Base-by-base conservation (phyloP, 2,888 invertebrate genomes). In the Taphrorychus bicolor region DNA sequence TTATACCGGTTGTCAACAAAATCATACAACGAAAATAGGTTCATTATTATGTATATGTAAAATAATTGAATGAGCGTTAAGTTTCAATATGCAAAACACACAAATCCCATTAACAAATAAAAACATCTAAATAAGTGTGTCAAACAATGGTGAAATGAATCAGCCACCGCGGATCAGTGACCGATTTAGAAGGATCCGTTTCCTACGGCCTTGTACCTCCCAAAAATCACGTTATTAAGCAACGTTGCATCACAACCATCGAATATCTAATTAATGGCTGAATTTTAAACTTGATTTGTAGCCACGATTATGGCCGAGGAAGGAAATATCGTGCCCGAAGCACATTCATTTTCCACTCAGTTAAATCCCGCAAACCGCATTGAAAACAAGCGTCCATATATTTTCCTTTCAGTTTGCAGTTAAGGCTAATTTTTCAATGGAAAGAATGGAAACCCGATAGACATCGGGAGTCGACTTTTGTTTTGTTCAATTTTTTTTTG, bases 171-270 rank as follows among this genome's bases (percentile, higher is more conserved):
- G 24, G 66, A 66, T 53, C 66, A 66, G 42, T 66, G 66, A 66
- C 66, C 66, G 66, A 60, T 54, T 56, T 66, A 49, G 66, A 45
- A 48, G 40, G 24, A 32, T 53, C 42, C 32, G 24, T 52, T 41
- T 65, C 65, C 60, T 66, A 21, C 66, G 60, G 16, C 66, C 66
- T 66, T 66, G 66, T 17, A 4, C 32, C 32, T 9, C 45, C 45
- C 17, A 45, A 45, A 45, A 45, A 19, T 22, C 21, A 22, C 24
- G 49, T 18, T 32, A 56, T 41, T 56, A 56, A 56, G 11, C 23
- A 56, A 56, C 32, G 41, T 56, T 56, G 41, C 56, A 41, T 23
- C 56, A 56, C 23, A 56, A 41, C 19, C 17, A 48, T 17, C 19
- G 48, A 48, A 14, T n/a, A n/a, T 48, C 19, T 48, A 48, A 48